A percentile compares a stretch with the other conserved stretches of the same genome.
Evolutionary conservation across 2,113 vertebrate species (phyloP).

Genomic region (Malurus elegans): DNA sequence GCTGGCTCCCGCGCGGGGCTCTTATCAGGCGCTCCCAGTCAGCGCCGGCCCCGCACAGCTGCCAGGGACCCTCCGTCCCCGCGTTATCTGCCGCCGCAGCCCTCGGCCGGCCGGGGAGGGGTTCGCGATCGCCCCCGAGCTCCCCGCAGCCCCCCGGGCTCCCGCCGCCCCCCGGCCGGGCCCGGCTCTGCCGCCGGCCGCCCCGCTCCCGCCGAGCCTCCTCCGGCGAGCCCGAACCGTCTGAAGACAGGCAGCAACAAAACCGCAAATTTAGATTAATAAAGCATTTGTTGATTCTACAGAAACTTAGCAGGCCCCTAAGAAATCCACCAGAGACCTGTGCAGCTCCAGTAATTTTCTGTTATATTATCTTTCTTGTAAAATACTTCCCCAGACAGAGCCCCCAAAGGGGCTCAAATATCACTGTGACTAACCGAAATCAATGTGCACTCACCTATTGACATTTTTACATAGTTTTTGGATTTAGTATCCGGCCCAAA

Average conservation of each 20-base stretch:
- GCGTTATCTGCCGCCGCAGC: constrained; percentile 90
- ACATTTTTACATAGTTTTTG: constrained; percentile 89
- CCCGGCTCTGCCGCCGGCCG: not conserved
- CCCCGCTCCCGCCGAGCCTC: constrained; percentile 69
- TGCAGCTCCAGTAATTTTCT: constrained; percentile 84
- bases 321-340: constrained; percentile 79
- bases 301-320: constrained; percentile 84
- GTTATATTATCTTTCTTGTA: constrained; percentile 85
- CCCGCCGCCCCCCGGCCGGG: not conserved
- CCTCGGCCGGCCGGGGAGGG: constrained; percentile 81
- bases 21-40: constrained; percentile 93
- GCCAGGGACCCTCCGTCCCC: constrained; percentile 76
- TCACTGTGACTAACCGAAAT: constrained; percentile 85
- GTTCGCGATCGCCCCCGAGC: constrained; percentile 38
- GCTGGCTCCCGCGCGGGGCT: constrained; percentile 78
- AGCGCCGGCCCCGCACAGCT: constrained; percentile 82
- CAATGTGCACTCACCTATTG: constrained; percentile 84
- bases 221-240: constrained; percentile 73
- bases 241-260: constrained; percentile 79
- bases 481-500: constrained; percentile 83
- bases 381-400: constrained; percentile 81
- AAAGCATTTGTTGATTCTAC: constrained; percentile 85
- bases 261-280: constrained; percentile 85
- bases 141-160: not conserved
- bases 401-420: constrained; percentile 83